phyloP scores from a whole-genome alignment of 1,140 invertebrate genomes.

The Coptotermes formosanus region DNA sequence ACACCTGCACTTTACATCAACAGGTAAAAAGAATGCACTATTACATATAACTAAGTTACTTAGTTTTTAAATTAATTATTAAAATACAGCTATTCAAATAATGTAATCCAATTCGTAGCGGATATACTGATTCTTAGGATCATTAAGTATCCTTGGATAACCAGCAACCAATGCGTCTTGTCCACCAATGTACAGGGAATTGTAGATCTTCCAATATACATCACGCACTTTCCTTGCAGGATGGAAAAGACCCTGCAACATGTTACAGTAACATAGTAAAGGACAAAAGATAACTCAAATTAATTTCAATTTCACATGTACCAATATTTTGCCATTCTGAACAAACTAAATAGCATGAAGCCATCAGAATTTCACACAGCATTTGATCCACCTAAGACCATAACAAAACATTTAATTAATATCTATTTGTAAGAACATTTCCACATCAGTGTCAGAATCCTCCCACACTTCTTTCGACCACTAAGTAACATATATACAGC shows the following conservation, averaged over 20 bases:
- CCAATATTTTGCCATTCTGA: not conserved
- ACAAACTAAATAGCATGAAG: no score
- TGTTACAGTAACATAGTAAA: conserved; percentile 27
- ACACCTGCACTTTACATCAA: no score
- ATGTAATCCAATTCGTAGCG: conserved; percentile 97
- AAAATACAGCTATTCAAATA: conserved; percentile 58
- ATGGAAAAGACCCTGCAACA: conserved; percentile 90
- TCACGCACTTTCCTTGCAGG: conserved; percentile 98
- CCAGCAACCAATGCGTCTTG: conserved; percentile 98
- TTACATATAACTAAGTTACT: no score
- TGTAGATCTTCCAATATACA: conserved; percentile 99
- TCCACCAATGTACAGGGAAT: conserved; percentile 97
- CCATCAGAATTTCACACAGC: no score
- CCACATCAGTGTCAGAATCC: no score
- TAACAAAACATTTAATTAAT: no score
- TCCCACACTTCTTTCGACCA: no score
- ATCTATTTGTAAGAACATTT: no score
- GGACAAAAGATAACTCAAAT: not conserved
- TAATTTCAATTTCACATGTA: not conserved
- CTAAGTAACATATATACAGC: no score
- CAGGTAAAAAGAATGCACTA: no score
- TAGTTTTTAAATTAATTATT: not conserved
- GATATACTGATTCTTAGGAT: conserved; percentile 92
- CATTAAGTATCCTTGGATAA: conserved; percentile 93
- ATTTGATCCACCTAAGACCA: no score